phyloP scores from a whole-genome alignment of 2,113 vertebrate species.

The Vulpes lagopus region DNA sequence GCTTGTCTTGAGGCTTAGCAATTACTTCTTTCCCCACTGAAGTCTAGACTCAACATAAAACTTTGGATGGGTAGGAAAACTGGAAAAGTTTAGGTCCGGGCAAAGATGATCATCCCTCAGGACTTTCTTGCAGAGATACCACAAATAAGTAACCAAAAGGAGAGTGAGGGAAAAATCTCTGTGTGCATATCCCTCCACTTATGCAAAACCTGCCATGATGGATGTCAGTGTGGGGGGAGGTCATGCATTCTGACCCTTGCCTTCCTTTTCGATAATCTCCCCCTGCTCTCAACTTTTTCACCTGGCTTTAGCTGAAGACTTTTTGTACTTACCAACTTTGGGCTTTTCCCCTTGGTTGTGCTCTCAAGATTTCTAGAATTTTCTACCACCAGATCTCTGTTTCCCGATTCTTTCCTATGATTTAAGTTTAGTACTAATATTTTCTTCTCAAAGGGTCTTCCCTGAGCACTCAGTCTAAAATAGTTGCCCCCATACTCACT shows the following conservation, averaged over 20 bases:
- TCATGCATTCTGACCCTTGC: fast-evolving
- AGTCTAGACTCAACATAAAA: not conserved
- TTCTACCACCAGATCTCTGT: not conserved
- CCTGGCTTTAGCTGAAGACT: not conserved
- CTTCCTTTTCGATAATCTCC: not conserved
- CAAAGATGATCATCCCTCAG: not conserved
- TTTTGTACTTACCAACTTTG: not conserved
- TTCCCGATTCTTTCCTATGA: not conserved
- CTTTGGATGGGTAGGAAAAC: not conserved
- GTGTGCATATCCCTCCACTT: fast-evolving
- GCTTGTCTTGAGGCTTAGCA: not conserved
- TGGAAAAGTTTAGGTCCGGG: not conserved
- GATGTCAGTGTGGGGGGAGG: not conserved
- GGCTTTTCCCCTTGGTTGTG: not conserved
- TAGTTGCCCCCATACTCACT: not conserved
- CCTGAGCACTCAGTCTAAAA: not conserved
- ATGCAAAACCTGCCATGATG: not conserved
- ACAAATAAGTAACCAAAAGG: not conserved
- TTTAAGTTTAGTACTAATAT: not conserved
- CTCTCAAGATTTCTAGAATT: not conserved
- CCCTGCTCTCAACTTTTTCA: not conserved
- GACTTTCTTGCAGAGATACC: not conserved
- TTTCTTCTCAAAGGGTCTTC: not conserved
- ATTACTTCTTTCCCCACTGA: not conserved
- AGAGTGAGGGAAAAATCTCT: not conserved